Base-by-base conservation (phyloP, 35 echinoderm and acorn worm genomes). In the Heliocidaris tuberculata region DNA sequence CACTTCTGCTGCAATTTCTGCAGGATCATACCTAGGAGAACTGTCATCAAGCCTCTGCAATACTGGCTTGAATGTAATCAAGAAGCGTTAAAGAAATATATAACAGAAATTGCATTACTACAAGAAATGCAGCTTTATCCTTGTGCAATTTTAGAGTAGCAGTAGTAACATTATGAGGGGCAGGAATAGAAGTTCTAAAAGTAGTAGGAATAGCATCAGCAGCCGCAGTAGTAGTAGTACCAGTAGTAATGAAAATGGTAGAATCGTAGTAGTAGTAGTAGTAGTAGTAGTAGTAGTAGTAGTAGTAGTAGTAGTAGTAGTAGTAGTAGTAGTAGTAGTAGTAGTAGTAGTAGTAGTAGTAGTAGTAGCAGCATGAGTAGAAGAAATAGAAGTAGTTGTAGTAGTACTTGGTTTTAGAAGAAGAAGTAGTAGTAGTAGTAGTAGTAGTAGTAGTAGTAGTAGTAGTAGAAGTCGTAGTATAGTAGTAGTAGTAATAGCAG, bases 401-500 rank as follows among this genome's bases (percentile, higher is more conserved):
- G 35, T 3, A 42, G 35, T 86, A 30, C n/a, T n/a, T n/a, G n/a
- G 21, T 30, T 29, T 29, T 13, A 32, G 21, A 19, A 86, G 85
- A 29, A 86, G 85, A 29, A 86, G 85, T 86, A 88, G 86, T 88
- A 88, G 31, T 88, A 88, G 86, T 88, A 88, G 31, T 88, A 88
- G 31, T 88, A 88, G 9, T 13, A 89, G 87, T 89, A 89, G 87
- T 32, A 47, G 31, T 47, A 89, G 2, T 89, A 89, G 87, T 47
- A 89, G 31, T 89, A 47, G 87, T 89, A 89, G 87, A 47, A 47
- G 87, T 11, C 11, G 86, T 32, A 88, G 86, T 31, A 88, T 32
- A 88, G 30, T 88, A 88, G 86, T 88, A 88, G 30, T 47, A 89
- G 31, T 85, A 6, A 2, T 42, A 42, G 21, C n/a, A 13, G 13